Percentiles rank a stretch among this genome's conserved stretches.
Evolutionary conservation across 2,888 invertebrate species (phyloP).

Genomic region (Synergus japonicus): DNA sequence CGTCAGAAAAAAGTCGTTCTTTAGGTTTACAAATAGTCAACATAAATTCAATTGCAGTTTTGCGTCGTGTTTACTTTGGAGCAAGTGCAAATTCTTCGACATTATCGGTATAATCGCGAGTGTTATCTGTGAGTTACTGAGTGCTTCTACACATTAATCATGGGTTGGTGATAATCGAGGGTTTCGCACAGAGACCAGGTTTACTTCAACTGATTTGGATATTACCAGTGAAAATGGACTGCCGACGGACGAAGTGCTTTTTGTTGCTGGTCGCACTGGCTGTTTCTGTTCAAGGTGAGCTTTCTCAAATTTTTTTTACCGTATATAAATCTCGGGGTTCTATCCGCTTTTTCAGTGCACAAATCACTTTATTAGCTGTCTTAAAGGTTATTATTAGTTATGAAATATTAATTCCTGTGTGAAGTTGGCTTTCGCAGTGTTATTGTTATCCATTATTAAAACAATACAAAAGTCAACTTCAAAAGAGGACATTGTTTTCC

Average conservation of each 20-base stretch:
- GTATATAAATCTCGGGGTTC: background rate
- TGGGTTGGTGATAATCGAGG: slow-evolving; percentile 50
- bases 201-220: slow-evolving; percentile 49
- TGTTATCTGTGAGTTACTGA: slow-evolving; percentile 13
- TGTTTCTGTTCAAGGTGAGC: slow-evolving; percentile 51
- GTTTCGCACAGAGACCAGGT: slow-evolving; percentile 38
- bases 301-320: slow-evolving; percentile 11
- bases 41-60: background rate
- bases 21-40: background rate
- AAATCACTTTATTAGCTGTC: too few species aligned
- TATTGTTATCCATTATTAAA: too few species aligned
- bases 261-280: slow-evolving; percentile 43
- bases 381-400: too few species aligned
- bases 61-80: background rate
- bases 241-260: slow-evolving; percentile 47
- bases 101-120: background rate
- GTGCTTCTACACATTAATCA: slow-evolving; percentile 31
- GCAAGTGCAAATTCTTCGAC: background rate
- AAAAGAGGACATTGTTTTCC: too few species aligned
- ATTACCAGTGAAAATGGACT: slow-evolving; percentile 51
- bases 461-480: too few species aligned
- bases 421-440: too few species aligned
- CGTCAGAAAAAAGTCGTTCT: background rate
- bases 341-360: too few species aligned
- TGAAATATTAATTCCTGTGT: too few species aligned